Base-by-base conservation (phyloP, 2,797 vertebrate genomes). In the Chaenodraco wilsoni region DNA sequence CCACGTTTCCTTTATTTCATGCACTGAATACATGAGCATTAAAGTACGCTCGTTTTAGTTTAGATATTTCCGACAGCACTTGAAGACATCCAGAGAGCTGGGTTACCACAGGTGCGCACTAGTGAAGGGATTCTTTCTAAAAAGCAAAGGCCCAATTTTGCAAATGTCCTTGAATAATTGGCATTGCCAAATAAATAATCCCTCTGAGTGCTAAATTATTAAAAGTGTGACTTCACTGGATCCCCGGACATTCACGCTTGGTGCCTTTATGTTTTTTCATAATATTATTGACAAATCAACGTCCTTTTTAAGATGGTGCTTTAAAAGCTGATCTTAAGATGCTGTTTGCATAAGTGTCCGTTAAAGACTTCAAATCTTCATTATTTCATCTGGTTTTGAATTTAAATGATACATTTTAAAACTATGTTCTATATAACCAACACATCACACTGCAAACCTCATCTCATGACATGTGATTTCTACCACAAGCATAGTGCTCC, bases 91-190 rank as follows among this genome's bases (percentile, higher is more conserved):
- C 1, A 21, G 10, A 46, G 52, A 60, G 43, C n/a, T 33, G 31
- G 2, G 6, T 17, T 13, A 54, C 56, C 31, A 83, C 85, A 84
- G 82, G 85, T 89, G 80, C 49, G 3, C 59, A 33, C 27, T 17
- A 23, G 5, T 40, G 11, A 9, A 40, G 14, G 23, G 19, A 56
- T 37, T 11, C 6, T 11, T 49, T 60, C 5, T 67, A 37, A 44
- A 61, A 45, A 17, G 7, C 4, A 17, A 2, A 10, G 21, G 2
- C 12, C 13, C 31, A 46, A 50, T 54, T 41, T 51, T 33, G 0
- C 17, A 7, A 15, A 40, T 52, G 2, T 44, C 0, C 37, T 63
- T 50, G 2, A 58, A 31, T 7, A 17, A 33, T 5, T 21, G 15
- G 41, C 5, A 31, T 14, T 45, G 49, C 14, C 10, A 14, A 3